These are phyloP conservation scores for Chloroclystis v-ata DNA, from an alignment of 2,888 invertebrate species.

Conservation along the genomic window DNA sequence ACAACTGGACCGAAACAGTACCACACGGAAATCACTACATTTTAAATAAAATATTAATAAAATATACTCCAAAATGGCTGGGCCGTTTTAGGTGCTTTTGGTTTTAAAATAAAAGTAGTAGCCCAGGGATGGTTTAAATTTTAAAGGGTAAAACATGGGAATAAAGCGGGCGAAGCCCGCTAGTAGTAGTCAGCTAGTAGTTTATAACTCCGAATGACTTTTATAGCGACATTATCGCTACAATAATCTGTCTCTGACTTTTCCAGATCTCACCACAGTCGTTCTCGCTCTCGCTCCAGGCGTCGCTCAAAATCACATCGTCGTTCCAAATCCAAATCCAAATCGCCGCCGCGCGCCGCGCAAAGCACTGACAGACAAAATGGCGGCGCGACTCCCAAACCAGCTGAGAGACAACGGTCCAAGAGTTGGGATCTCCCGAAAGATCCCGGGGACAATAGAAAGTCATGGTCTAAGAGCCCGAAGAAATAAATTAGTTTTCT, in stretches of 20 bases:
- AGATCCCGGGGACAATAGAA: constrained; percentile 54
- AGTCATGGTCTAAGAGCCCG: constrained; percentile 78
- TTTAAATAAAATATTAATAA: too few species aligned
- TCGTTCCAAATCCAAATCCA: constrained; percentile 41
- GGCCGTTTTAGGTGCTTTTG: too few species aligned
- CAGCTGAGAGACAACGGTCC: constrained; percentile 57
- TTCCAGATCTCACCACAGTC: constrained; percentile 52
- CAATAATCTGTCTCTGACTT: background rate
- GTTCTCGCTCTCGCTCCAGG: constrained; percentile 52
- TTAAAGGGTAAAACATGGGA: too few species aligned
- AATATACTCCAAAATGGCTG: too few species aligned
- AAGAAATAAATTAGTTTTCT: constrained; percentile 35
- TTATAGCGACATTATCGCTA: too few species aligned
- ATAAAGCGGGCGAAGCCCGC: too few species aligned
- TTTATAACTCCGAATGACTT: too few species aligned
- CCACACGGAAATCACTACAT: too few species aligned
- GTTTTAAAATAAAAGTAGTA: too few species aligned
- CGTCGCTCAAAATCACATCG: constrained; percentile 44
- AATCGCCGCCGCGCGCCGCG: constrained; percentile 15
- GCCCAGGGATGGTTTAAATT: too few species aligned
- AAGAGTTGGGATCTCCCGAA: constrained; percentile 81
- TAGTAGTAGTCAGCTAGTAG: too few species aligned
- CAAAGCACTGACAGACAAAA: constrained; percentile 18
- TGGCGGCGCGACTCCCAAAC: constrained; percentile 13
- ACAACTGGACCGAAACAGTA: too few species aligned